Evolutionary conservation across 2,888 invertebrate genomes (phyloP), one percentile per base, ranked within the genome.

Genomic region (Callinectes sapidus): DNA sequence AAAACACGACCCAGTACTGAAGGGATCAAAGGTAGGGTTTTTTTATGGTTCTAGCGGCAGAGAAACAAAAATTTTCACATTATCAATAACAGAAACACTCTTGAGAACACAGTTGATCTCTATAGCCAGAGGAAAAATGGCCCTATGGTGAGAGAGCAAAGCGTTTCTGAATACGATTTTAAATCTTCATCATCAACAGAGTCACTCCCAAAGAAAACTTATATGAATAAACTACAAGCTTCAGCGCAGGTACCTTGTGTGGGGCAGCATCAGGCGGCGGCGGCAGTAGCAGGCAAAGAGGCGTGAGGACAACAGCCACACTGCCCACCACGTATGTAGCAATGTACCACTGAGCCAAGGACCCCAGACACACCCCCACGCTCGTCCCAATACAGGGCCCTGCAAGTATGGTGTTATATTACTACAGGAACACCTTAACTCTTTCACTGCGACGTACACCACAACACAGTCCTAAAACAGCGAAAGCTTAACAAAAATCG

Each of bases 241-340:
- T 16, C 16, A 18, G 71, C 71, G 28, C 23, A 71, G 23, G 23
- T 54, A 91, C 91, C 91, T 88, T 54, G 55, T 88, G 77, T 8
- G 42, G 66, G 3, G 71, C 13, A 10, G 48, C 28, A 32, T 28
- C 48, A 32, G 35, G 77, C 10, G 32, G 35, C 39, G 14, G n/a
- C 10, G 92, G 92, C 48, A 92, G 16, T 85, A 89, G 35, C 81
- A 92, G 39, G 48, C 92, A 92, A 35, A 91, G 89, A 0, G 87
- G 91, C 10, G 89, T 23, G 66, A 92, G 39, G 8, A 48, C 42
- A 18, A 92, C 16, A 5, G 91, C 85, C 89, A 92, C 32, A 14
- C 81, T 55, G 16, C 92, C 91, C 89, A 89, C 18, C 35, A 91
- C 14, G 28, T 92, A 92, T 1, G 77, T 54, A 8, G 87, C 77